These are phyloP conservation scores for Macrotis lagotis DNA, from an alignment of 2,113 vertebrate genomes.

Conservation along the genomic window DNA sequence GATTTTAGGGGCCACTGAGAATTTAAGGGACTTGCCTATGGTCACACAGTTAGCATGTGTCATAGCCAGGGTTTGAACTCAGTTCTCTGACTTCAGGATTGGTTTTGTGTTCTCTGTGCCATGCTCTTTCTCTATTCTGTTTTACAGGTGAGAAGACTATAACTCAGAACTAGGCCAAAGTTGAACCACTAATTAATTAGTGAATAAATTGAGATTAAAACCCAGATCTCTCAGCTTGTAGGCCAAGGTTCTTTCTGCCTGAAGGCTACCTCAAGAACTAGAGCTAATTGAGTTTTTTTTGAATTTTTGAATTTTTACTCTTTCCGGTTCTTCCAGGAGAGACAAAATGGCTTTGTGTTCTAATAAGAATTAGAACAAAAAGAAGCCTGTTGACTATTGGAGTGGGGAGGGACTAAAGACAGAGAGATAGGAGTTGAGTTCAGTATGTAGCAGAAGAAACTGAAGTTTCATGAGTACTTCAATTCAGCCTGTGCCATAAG, in stretches of 20 bases:
- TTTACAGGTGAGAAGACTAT: neutral
- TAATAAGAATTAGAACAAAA: neutral
- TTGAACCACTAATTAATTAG: no score
- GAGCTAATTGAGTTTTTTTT: slow-evolving; percentile 5
- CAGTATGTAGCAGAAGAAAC: neutral
- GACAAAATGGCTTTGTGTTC: slow-evolving; percentile 10
- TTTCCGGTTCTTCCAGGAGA: neutral
- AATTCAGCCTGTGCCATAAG: slow-evolving; percentile 6
- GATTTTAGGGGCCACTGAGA: neutral
- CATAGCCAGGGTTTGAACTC: neutral
- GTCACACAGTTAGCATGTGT: neutral
- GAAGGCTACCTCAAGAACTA: neutral
- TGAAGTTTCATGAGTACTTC: neutral
- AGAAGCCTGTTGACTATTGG: neutral
- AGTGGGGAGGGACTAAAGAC: neutral
- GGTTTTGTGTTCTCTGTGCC: neutral
- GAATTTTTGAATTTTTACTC: neutral
- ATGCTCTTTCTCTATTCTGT: neutral
- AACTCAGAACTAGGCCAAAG: neutral
- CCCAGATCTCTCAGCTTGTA: neutral
- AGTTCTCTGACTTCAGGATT: neutral
- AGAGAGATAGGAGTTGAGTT: slow-evolving; percentile 2
- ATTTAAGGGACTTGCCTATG: slow-evolving; percentile 14
- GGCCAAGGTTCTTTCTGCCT: neutral
- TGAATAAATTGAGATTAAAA: slow-evolving; percentile 17